Evolutionary conservation across 2,888 invertebrate genomes (phyloP).

Genomic region (Aethes cnicana): DNA sequence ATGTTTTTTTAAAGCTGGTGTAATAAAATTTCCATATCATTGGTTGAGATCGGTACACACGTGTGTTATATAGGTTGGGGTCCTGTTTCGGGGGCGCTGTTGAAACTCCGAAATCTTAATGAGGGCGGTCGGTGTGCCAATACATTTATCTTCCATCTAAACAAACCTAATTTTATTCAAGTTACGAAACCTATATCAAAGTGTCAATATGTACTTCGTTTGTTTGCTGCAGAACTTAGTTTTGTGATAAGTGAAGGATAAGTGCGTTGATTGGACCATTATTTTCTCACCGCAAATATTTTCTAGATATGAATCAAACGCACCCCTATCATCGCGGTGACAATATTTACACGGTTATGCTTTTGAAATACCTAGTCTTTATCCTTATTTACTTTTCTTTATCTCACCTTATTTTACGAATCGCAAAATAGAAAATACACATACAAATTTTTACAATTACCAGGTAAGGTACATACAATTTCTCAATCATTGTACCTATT

Average conservation of each 20-base stretch:
- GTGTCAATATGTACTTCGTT: constrained; percentile 24
- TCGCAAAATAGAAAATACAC: no score
- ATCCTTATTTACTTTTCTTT: not conserved
- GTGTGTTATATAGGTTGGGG: constrained; percentile 39
- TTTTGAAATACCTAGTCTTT: constrained; percentile 23
- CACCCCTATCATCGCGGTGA: constrained; percentile 12
- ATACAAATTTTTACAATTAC: no score
- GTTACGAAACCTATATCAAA: constrained; percentile 26
- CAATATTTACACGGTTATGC: constrained; percentile 14
- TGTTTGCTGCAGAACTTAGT: constrained; percentile 21
- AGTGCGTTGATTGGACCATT: constrained; percentile 17
- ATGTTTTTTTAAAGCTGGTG: constrained; percentile 69
- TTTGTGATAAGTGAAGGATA: constrained; percentile 22
- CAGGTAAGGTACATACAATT: no score
- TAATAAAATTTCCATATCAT: constrained; percentile 79
- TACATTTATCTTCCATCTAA: constrained; percentile 16
- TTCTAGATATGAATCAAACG: constrained; percentile 12
- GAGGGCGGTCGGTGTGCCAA: constrained; percentile 19
- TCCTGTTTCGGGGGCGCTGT: constrained; percentile 41
- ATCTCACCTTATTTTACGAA: no score
- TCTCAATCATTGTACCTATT: not conserved
- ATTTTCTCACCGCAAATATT: constrained; percentile 19
- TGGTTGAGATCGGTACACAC: constrained; percentile 63
- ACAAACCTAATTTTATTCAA: constrained; percentile 21
- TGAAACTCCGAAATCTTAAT: constrained; percentile 19